Evolutionary conservation across 1,140 invertebrate species (phyloP).

Genomic region (Oncopeltus fasciatus): DNA sequence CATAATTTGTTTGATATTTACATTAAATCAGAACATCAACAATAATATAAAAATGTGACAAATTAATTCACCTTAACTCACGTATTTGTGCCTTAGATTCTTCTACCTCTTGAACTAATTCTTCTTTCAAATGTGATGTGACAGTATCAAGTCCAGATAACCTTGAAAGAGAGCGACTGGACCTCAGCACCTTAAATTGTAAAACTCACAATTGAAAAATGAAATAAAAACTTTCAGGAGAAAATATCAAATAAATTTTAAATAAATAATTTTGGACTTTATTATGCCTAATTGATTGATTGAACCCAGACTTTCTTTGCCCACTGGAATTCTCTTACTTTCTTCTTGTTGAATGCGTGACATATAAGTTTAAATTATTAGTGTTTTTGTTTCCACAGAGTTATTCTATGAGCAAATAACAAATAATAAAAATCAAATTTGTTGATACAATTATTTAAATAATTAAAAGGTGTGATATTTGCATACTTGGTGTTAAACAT

Average conservation of each 20-base stretch:
- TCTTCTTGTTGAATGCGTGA: too few species aligned
- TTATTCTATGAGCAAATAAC: too few species aligned
- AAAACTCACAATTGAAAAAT: background rate
- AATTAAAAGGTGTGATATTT: too few species aligned
- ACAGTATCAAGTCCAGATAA: background rate
- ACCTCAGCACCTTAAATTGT: background rate
- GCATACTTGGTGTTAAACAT: too few species aligned
- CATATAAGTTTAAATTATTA: too few species aligned
- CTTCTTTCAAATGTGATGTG: background rate
- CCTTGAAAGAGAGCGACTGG: background rate
- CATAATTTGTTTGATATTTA: slow-evolving; percentile 31
- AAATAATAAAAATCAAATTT: too few species aligned
- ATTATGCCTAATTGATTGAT: background rate
- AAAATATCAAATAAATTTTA: too few species aligned
- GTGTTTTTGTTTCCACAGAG: too few species aligned
- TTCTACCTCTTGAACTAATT: slow-evolving; percentile 14
- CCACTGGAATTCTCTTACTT: too few species aligned
- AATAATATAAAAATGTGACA: too few species aligned
- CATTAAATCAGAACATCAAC: too few species aligned
- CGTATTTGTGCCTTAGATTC: background rate
- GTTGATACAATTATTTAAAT: too few species aligned
- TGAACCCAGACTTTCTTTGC: background rate
- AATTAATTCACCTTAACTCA: slow-evolving; percentile 12
- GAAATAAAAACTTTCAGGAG: background rate
- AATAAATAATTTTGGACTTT: background rate